Evolutionary conservation across 2,888 invertebrate species (phyloP).

Genomic region (Ochropacha duplaris): DNA sequence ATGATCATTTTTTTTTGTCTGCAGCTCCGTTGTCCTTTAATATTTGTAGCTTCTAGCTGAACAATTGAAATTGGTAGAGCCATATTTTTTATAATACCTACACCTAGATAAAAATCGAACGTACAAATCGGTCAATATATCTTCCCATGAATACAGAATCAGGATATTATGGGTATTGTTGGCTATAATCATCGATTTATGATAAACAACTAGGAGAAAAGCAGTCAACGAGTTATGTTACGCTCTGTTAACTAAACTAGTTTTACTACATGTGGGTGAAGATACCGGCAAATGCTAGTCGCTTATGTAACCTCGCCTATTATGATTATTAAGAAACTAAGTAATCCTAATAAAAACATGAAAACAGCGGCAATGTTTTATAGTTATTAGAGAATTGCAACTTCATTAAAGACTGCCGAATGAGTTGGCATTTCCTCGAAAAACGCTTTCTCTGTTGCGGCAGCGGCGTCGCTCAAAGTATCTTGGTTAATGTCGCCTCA

Average conservation of each 20-base stretch:
- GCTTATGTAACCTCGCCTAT: neutral
- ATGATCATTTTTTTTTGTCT: no score
- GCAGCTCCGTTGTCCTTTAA: no score
- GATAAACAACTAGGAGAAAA: slow-evolving; percentile 1
- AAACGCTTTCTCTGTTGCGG: slow-evolving; percentile 63
- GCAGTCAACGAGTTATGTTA: neutral
- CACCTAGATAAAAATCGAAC: no score
- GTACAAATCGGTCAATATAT: neutral
- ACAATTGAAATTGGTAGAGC: neutral
- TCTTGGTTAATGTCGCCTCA: slow-evolving; percentile 47
- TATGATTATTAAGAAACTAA: neutral
- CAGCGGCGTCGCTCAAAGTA: slow-evolving; percentile 54
- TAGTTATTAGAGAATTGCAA: slow-evolving; percentile 6
- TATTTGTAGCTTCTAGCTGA: neutral
- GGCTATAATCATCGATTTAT: neutral
- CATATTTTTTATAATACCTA: no score
- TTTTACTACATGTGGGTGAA: neutral
- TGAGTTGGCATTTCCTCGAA: slow-evolving; percentile 60
- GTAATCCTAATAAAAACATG: neutral
- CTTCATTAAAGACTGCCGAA: slow-evolving; percentile 8
- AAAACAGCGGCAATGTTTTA: no score
- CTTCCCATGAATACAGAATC: neutral
- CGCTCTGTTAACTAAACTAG: neutral
- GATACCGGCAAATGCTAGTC: neutral
- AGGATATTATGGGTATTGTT: neutral